Conservation (phyloP, 1,140 invertebrate species). For the Drosophila subpulchrella region DNA sequence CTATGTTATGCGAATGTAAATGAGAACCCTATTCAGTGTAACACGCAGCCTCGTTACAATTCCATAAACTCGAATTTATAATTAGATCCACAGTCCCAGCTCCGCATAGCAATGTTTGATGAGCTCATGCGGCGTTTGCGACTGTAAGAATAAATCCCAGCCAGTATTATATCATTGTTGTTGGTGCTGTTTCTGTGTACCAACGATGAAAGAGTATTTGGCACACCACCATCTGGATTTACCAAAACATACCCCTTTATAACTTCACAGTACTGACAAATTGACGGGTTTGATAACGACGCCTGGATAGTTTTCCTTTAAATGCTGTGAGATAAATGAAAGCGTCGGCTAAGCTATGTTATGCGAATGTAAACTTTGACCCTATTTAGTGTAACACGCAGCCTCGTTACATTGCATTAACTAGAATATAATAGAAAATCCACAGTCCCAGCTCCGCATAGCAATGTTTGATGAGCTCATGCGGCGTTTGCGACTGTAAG, state of each 20-base stretch:
- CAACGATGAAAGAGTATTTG: slow-evolving; percentile 74
- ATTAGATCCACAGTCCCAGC: slow-evolving; percentile 70
- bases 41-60: slow-evolving; percentile 79
- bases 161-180: slow-evolving; percentile 79
- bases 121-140: slow-evolving; percentile 78
- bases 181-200: slow-evolving; percentile 29
- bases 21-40: slow-evolving; percentile 56
- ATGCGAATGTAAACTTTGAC: slow-evolving; percentile 61
- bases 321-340: slow-evolving; percentile 86
- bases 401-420: slow-evolving; percentile 64
- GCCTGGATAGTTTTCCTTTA: slow-evolving; percentile 28
- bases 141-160: slow-evolving; percentile 64
- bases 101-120: slow-evolving; percentile 77
- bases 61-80: background rate
- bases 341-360: slow-evolving; percentile 82
- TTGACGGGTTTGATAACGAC: slow-evolving; percentile 31
- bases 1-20: slow-evolving; percentile 79
- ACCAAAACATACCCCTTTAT: no score
- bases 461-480: slow-evolving; percentile 68
- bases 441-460: slow-evolving; percentile 83
- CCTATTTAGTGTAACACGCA: slow-evolving; percentile 76
- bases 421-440: background rate
- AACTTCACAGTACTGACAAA: slow-evolving; percentile 67
- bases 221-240: slow-evolving; percentile 28
- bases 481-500: slow-evolving; percentile 82